A percentile compares a stretch with the other conserved stretches of the same genome.
These are phyloP conservation scores for Gandaritis pyraliata DNA, from an alignment of 2,888 invertebrate genomes.

Conservation along the genomic window DNA sequence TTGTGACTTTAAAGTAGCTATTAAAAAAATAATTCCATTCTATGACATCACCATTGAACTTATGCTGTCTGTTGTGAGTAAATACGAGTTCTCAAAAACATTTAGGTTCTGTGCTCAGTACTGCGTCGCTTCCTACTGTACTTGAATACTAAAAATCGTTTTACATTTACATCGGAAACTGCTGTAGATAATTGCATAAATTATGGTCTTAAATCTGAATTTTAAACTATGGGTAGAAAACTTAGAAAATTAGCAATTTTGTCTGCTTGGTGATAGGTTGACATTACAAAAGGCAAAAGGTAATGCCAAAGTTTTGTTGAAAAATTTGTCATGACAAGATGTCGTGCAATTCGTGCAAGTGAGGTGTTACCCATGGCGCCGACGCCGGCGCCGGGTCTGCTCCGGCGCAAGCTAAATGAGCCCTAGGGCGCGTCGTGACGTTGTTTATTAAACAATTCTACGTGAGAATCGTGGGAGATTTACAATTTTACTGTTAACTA, in stretches of 20 bases:
- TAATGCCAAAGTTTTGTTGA: conserved; percentile 25
- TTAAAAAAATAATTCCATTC: conserved; percentile 35
- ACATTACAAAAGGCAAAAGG: conserved; percentile 26
- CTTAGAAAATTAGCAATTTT: background rate
- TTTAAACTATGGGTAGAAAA: no score
- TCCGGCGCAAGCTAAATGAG: conserved; percentile 35
- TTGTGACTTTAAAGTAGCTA: conserved; percentile 23
- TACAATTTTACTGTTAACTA: conserved; percentile 36
- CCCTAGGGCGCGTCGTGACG: conserved; percentile 43
- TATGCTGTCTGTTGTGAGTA: conserved; percentile 41
- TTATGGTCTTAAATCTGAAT: background rate
- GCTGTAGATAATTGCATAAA: conserved; percentile 23
- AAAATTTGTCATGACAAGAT: conserved; percentile 33
- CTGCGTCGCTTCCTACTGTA: conserved; percentile 49
- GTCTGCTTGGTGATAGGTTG: background rate
- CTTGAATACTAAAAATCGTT: conserved; percentile 50
- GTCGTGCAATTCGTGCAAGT: conserved; percentile 33
- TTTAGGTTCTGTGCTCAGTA: conserved; percentile 29
- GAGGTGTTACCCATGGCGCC: conserved; percentile 6
- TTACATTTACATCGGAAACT: conserved; percentile 38
- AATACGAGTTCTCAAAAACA: conserved; percentile 43
- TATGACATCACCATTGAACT: conserved; percentile 55
- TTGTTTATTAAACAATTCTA: conserved; percentile 52
- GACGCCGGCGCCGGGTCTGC: conserved; percentile 23
- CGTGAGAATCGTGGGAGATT: conserved; percentile 48